Conservation (phyloP, 2,888 invertebrate genomes). For the Bellardia bayeri region DNA sequence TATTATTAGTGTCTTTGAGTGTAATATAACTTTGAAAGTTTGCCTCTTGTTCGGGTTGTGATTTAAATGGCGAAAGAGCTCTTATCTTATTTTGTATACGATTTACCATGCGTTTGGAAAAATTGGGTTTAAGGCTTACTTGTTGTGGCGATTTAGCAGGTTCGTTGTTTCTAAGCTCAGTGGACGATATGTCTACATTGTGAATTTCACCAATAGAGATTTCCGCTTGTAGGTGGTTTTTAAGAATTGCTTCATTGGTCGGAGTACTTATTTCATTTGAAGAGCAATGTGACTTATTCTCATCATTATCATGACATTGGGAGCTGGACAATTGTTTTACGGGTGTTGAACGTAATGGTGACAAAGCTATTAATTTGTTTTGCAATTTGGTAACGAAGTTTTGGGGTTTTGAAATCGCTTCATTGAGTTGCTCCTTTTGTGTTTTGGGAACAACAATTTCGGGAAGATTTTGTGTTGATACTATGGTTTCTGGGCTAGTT, state of each 20-base stretch:
- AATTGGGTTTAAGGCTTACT: neutral
- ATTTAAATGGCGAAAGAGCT: slow-evolving; percentile 18
- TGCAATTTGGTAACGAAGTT: slow-evolving; percentile 26
- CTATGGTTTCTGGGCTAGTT: no score
- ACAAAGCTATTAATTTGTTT: slow-evolving; percentile 16
- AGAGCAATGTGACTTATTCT: neutral
- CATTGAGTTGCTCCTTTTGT: neutral
- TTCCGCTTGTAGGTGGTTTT: neutral
- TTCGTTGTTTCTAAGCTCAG: neutral
- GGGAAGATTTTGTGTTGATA: neutral
- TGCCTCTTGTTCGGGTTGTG: neutral
- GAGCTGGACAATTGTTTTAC: neutral
- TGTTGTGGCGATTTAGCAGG: neutral
- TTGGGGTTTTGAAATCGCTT: neutral
- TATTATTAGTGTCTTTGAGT: neutral
- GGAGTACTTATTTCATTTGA: neutral
- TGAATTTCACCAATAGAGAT: neutral
- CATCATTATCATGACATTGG: neutral
- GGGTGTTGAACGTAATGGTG: neutral
- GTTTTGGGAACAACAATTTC: neutral
- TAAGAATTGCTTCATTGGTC: no score
- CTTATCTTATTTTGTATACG: slow-evolving; percentile 31
- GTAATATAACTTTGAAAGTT: slow-evolving; percentile 38
- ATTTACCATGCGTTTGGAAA: neutral
- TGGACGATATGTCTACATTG: neutral